These are phyloP conservation scores for Nomada ruficornis DNA, from an alignment of 2,888 invertebrate species.

Conservation along the genomic window DNA sequence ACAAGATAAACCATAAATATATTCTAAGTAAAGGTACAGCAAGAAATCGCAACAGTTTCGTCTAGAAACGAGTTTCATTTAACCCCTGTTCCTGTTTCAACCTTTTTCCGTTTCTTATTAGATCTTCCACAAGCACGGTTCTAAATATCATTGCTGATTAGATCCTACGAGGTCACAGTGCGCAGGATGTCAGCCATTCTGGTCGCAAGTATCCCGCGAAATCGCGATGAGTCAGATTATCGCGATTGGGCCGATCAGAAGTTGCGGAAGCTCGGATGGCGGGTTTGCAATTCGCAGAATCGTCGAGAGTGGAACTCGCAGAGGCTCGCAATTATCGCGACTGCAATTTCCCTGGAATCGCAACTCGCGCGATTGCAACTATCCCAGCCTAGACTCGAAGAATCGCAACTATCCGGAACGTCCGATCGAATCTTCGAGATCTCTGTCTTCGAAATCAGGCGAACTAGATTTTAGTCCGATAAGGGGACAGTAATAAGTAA, in stretches of 20 bases:
- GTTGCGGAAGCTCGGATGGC: conserved; percentile 16
- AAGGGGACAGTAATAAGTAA: too few relatives aligned
- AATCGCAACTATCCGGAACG: conserved; percentile 25
- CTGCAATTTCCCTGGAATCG: conserved; percentile 16
- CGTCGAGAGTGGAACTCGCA: conserved; percentile 7
- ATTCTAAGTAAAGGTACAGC: not conserved
- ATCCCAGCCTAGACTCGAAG: conserved; percentile 31
- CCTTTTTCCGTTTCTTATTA: not conserved
- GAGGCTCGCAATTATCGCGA: conserved; percentile 42
- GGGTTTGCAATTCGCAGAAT: conserved; percentile 34
- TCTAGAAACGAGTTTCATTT: not conserved
- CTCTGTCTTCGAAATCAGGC: not conserved
- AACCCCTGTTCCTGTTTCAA: not conserved
- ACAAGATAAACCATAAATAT: too few relatives aligned
- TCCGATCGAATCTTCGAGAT: conserved; percentile 22
- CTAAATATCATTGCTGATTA: not conserved
- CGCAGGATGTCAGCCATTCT: conserved; percentile 10
- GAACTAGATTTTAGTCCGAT: not conserved
- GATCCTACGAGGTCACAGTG: not conserved
- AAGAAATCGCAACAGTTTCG: not conserved
- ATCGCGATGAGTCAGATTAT: conserved; percentile 17
- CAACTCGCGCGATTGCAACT: conserved; percentile 34
- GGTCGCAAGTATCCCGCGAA: conserved; percentile 1
- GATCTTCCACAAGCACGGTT: not conserved
- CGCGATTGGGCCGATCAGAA: conserved; percentile 32